A percentile compares a stretch with the other conserved stretches of the same genome.
Evolutionary conservation across 37 sponge, comb jelly and placozoan genomes (phyloP).

Genomic region (Cladorhizidae sp.): DNA sequence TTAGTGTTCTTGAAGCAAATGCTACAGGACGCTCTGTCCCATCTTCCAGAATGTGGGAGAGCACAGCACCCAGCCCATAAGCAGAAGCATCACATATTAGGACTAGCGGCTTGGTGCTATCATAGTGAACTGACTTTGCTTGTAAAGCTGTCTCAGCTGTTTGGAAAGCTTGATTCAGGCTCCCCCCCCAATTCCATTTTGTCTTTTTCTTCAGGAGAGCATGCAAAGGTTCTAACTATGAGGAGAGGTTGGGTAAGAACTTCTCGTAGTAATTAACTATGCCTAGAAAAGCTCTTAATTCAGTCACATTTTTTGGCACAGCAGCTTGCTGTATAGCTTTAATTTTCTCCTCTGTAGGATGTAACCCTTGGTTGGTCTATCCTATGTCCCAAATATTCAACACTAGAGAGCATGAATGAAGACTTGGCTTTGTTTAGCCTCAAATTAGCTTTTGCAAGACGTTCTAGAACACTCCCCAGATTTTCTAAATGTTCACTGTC

Average conservation of each 20-base stretch:
- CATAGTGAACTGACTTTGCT: conserved; percentile 18
- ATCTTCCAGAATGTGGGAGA: conserved; percentile 26
- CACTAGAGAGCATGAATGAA: not conserved
- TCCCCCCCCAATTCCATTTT: conserved; percentile 1
- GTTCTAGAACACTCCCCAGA: not conserved
- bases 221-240: conserved; percentile 17
- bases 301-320: conserved; percentile 3
- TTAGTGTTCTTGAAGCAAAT: conserved; percentile 18
- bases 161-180: conserved; percentile 10
- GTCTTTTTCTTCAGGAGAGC: conserved; percentile 7
- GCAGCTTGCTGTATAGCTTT: conserved; percentile 26
- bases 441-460: not conserved
- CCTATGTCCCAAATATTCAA: conserved; percentile 24
- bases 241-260: conserved; percentile 20
- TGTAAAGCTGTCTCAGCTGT: conserved; percentile 8
- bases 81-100: conserved; percentile 27
- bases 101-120: conserved; percentile 8
- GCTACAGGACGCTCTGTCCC: conserved; percentile 21
- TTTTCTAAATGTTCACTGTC: not conserved
- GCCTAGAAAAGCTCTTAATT: conserved; percentile 38
- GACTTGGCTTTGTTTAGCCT: conserved; percentile 16
- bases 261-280: conserved; percentile 15
- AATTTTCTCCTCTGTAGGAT: conserved; percentile 19
- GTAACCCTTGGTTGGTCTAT: conserved; percentile 2
- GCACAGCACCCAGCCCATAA: conserved; percentile 34